Evolutionary conservation across 2,113 vertebrate species (phyloP), one percentile per base, ranked within the genome.

Genomic region (Stigmatopora nigra): DNA sequence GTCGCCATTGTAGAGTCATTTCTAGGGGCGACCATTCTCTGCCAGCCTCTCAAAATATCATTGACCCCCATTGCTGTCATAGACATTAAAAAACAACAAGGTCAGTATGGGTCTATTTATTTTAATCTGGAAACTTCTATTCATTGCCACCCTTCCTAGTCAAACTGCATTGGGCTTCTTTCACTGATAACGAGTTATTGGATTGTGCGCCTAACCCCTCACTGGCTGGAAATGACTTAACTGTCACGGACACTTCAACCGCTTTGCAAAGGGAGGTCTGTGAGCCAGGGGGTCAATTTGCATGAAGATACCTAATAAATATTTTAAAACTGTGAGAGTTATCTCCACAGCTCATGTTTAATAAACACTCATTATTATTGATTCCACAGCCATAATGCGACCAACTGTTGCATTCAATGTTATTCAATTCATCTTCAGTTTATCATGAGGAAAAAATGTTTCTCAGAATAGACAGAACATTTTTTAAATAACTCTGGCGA

Each of bases 401-500:
- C 19, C 20, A 53, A 12, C 13, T 2, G 13, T 41, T 19, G 17
- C 17, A 41, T 41, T 4, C n/a, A 19, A 41, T 19, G 58, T 38
- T 55, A 7, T 25, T 13, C 4, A 55, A 56, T 31, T n/a, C 1
- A 53, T 52, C 35, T 7, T 11, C 35, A 19, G 9, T 19, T 59
- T 38, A n/a, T 16, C n/a, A 19, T 8, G 12, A 61, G 7, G 17
- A 22, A 7, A 47, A 44, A 63, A 17, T 9, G 8, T 35, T 38
- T 52, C 5, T 49, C 52, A 14, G 53, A 25, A 22, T 46, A 14
- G 49, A 35, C 60, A 5, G 25, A 20, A 20, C 25, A 7, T 72
- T 61, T 57, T 55, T 70, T 44, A 19, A 46, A 47, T 61, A 55
- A 45, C 58, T 64, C 10, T 17, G 38, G 44, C 20, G 52, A 58